phyloP scores from a whole-genome alignment of 1,140 invertebrate genomes.

The Bombus sibiricus region DNA sequence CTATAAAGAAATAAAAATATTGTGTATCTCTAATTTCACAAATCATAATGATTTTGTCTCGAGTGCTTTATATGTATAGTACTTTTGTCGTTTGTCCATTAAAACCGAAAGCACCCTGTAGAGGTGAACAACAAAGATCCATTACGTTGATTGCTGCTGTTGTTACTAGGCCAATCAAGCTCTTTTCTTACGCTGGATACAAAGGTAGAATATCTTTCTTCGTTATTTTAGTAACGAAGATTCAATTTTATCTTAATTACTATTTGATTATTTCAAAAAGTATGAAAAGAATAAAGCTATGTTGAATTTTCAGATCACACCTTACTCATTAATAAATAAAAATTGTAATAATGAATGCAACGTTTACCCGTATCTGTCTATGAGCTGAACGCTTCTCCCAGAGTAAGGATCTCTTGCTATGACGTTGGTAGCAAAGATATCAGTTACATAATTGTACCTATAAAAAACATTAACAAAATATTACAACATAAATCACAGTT shows the following conservation, averaged over 20 bases:
- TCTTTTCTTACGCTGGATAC: background rate
- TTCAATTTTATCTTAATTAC: background rate
- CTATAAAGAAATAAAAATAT: background rate
- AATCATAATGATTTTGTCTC: background rate
- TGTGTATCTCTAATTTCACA: background rate
- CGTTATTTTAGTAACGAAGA: background rate
- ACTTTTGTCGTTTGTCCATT: background rate
- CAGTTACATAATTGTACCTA: conserved; percentile 92
- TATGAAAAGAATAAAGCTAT: background rate
- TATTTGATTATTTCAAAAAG: background rate
- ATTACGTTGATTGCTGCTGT: background rate
- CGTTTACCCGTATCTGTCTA: conserved; percentile 92
- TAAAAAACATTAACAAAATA: conserved; percentile 10
- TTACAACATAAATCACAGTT: background rate
- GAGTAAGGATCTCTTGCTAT: conserved; percentile 97
- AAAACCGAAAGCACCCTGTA: background rate
- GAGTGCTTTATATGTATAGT: background rate
- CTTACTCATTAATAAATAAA: background rate
- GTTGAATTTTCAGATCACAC: background rate
- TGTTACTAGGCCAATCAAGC: background rate
- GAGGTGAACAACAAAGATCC: background rate
- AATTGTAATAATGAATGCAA: background rate
- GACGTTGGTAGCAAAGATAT: conserved; percentile 96
- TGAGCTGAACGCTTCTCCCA: conserved; percentile 93
- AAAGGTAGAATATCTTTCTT: background rate